These are phyloP conservation scores for Dexiosoma caninum DNA, from an alignment of 2,888 invertebrate genomes.

Conservation along the genomic window DNA sequence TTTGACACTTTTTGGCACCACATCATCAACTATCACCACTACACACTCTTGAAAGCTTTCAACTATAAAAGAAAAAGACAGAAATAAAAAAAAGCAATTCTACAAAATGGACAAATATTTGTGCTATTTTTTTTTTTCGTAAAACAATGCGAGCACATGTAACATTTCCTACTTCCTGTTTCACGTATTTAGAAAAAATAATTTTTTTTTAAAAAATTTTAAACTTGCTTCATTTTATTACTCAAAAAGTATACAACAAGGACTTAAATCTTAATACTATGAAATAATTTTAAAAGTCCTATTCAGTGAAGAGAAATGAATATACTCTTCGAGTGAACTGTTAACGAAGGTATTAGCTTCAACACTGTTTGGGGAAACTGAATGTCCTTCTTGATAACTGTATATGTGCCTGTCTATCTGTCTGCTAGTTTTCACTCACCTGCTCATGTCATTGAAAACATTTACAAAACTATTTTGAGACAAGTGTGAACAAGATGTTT, in stretches of 20 bases:
- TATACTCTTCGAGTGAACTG: background rate
- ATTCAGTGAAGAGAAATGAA: no score
- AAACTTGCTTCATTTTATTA: background rate
- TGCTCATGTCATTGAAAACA: slow-evolving; percentile 48
- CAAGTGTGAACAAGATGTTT: slow-evolving; percentile 78
- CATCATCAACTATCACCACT: slow-evolving; percentile 54
- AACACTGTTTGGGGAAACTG: background rate
- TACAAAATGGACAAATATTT: slow-evolving; percentile 40
- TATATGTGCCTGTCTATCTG: no score
- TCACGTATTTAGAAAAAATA: slow-evolving; percentile 25
- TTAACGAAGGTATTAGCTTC: background rate
- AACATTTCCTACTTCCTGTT: slow-evolving; percentile 39
- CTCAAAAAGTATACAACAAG: background rate
- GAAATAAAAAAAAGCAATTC: slow-evolving; percentile 14
- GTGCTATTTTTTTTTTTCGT: background rate
- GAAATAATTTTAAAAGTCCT: background rate
- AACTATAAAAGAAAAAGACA: background rate
- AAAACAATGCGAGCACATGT: background rate
- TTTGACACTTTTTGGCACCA: slow-evolving; percentile 75
- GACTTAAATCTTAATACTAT: background rate
- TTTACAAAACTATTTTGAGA: slow-evolving; percentile 64
- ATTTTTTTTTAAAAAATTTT: slow-evolving; percentile 35
- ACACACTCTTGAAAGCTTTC: slow-evolving; percentile 25
- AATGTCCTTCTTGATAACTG: slow-evolving; percentile 23
- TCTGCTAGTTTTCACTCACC: slow-evolving; percentile 46